phyloP scores from a whole-genome alignment of 2,888 invertebrate species.

The Steinernema scapterisci region DNA sequence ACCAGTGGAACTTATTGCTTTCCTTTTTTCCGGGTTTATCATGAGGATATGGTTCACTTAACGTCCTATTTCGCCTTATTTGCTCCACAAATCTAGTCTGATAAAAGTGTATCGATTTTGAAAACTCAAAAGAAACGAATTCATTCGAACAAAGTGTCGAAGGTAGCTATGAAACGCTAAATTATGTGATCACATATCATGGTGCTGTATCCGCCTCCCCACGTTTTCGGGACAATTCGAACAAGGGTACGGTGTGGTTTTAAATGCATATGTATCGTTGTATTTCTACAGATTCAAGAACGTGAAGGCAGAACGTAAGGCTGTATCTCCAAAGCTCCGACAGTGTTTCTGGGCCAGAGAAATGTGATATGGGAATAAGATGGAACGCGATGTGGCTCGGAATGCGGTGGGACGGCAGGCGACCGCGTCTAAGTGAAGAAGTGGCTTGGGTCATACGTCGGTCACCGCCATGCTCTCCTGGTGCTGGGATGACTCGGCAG shows the following conservation, averaged over 20 bases:
- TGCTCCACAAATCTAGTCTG: neutral
- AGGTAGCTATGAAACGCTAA: no score
- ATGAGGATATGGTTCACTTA: neutral
- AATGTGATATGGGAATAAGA: conserved; percentile 14
- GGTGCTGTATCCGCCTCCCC: no score
- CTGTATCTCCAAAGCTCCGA: conserved; percentile 6
- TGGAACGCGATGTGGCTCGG: conserved; percentile 21
- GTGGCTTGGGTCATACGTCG: neutral
- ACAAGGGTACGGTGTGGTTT: no score
- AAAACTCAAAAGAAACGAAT: no score
- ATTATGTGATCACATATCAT: no score
- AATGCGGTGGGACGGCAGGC: conserved; percentile 7
- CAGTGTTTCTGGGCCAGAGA: neutral
- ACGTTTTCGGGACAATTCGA: no score
- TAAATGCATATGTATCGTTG: no score
- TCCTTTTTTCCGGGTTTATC: neutral
- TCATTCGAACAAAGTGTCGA: no score
- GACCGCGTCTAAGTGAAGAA: conserved; percentile 21
- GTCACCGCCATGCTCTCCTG: conserved; percentile 12
- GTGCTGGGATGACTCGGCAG: neutral
- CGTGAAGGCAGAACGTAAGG: conserved; percentile 15
- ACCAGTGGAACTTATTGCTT: neutral
- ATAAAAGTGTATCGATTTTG: neutral
- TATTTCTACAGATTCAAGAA: neutral
- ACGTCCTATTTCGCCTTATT: neutral